Conservation (phyloP, 2,113 vertebrate genomes). For the Chaetura pelagica region DNA sequence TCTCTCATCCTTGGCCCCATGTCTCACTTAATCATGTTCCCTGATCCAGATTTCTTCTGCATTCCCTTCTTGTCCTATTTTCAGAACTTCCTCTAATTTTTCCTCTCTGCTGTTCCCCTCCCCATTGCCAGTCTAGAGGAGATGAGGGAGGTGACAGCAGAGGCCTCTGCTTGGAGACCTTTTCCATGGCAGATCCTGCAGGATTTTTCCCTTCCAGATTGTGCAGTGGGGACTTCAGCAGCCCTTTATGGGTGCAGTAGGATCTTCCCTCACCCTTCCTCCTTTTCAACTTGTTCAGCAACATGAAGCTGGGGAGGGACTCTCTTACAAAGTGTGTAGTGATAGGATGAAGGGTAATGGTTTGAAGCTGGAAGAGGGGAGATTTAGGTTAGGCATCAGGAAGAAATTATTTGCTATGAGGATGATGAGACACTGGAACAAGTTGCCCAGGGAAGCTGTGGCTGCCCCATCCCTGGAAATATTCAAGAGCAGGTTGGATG, state of each 20-base stretch:
- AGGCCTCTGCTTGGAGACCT: not conserved
- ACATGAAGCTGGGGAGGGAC: no score
- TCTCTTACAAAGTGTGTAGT: no score
- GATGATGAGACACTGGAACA: no score
- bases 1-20: not conserved
- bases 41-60: not conserved
- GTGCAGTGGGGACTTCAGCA: not conserved
- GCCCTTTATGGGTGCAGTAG: not conserved
- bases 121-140: not conserved
- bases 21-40: not conserved
- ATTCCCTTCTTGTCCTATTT: not conserved
- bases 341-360: no score
- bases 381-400: no score
- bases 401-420: no score
- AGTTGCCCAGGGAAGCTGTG: no score
- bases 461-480: no score
- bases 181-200: not conserved
- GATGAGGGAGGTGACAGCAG: no score
- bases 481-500: no score
- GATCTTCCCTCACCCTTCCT: not conserved
- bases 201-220: not conserved
- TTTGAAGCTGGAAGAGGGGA: no score
- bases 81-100: not conserved
- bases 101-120: not conserved
- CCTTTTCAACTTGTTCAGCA: rapidly evolving